A percentile compares a stretch with the other conserved stretches of the same genome.
These are phyloP conservation scores for Celastrina argiolus DNA, from an alignment of 2,888 invertebrate genomes.

Conservation along the genomic window DNA sequence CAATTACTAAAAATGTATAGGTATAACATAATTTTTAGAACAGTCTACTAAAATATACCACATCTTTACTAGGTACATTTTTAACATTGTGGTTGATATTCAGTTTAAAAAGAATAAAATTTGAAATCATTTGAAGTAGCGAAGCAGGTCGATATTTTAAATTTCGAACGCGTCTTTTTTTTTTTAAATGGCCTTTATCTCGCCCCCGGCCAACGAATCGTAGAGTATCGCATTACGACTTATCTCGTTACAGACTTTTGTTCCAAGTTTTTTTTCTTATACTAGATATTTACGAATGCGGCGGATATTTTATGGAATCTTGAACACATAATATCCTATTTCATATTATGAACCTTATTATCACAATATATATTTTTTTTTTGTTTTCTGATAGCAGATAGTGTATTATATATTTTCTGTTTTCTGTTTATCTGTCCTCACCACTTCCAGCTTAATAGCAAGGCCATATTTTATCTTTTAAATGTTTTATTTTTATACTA, in stretches of 20 bases:
- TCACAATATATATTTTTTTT: slow-evolving; percentile 28
- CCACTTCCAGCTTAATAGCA: neutral
- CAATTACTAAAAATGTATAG: no score
- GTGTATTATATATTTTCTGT: neutral
- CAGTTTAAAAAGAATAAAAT: neutral
- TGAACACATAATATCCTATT: slow-evolving; percentile 60
- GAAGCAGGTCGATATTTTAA: slow-evolving; percentile 56
- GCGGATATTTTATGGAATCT: slow-evolving; percentile 64
- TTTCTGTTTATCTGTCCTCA: neutral
- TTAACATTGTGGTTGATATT: neutral
- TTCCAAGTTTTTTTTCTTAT: slow-evolving; percentile 48
- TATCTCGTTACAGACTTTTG: slow-evolving; percentile 68
- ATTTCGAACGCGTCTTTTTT: slow-evolving; percentile 55
- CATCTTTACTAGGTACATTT: neutral
- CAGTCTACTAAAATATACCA: no score
- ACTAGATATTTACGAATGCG: slow-evolving; percentile 37
- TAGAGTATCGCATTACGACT: slow-evolving; percentile 70
- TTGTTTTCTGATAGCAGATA: neutral
- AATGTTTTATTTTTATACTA: no score
- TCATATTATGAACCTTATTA: slow-evolving; percentile 59
- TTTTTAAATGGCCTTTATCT: slow-evolving; percentile 64
- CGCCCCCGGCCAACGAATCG: slow-evolving; percentile 64
- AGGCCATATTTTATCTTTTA: no score
- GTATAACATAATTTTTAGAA: no score
- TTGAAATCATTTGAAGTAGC: neutral